These are phyloP conservation scores for Andrena minutula DNA, from an alignment of 2,888 invertebrate species.

Conservation along the genomic window DNA sequence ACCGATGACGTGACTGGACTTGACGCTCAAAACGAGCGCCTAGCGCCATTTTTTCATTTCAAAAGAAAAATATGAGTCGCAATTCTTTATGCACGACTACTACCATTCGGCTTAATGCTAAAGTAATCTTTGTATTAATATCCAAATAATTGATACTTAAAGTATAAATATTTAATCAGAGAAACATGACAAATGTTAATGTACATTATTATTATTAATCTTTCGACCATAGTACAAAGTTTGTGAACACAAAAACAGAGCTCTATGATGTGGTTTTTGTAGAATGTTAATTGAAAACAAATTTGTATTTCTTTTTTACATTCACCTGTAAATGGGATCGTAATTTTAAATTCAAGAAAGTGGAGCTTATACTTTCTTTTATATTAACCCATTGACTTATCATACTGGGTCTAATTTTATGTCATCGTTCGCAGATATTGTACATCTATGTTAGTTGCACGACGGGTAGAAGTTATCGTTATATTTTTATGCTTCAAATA, in stretches of 20 bases:
- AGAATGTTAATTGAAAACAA: slow-evolving; percentile 28
- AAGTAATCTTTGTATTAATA: background rate
- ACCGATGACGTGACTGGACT: too few relatives aligned
- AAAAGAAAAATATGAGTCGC: too few relatives aligned
- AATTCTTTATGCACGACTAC: background rate
- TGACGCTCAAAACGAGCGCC: too few relatives aligned
- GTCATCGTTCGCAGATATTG: slow-evolving; percentile 12
- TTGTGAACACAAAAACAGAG: slow-evolving; percentile 46
- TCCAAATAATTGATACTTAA: slow-evolving; percentile 8
- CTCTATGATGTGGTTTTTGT: slow-evolving; percentile 26
- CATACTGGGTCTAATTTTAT: slow-evolving; percentile 11
- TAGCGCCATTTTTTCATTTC: background rate
- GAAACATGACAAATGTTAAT: slow-evolving; percentile 30
- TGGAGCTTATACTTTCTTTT: slow-evolving; percentile 19
- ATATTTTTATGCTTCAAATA: slow-evolving; percentile 13
- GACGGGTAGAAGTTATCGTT: slow-evolving; percentile 8
- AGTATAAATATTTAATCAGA: background rate
- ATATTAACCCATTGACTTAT: slow-evolving; percentile 45
- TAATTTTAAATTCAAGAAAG: slow-evolving; percentile 40
- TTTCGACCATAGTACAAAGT: slow-evolving; percentile 54
- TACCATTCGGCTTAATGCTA: background rate
- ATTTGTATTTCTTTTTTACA: slow-evolving; percentile 28
- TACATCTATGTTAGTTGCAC: slow-evolving; percentile 20
- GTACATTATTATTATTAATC: slow-evolving; percentile 54
- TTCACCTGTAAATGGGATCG: slow-evolving; percentile 13